phyloP scores from a whole-genome alignment of 2,113 vertebrate species.

The Hemibagrus wyckioides region DNA sequence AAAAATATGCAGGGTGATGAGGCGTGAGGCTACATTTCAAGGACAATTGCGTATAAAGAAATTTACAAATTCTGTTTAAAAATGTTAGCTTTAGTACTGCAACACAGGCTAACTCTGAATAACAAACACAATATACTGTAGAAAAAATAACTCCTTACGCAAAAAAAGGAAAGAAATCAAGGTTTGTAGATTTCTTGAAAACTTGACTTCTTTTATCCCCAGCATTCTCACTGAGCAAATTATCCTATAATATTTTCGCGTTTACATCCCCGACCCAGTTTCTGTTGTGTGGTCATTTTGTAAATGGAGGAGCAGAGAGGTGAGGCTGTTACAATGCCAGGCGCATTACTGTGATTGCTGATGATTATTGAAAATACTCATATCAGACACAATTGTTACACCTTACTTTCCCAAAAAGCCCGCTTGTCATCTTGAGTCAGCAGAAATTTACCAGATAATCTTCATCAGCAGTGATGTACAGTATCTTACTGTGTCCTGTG shows the following conservation, averaged over 20 bases:
- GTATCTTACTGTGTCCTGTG: slow-evolving; percentile 6
- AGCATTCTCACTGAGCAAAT: neutral
- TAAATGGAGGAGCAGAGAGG: slow-evolving; percentile 26
- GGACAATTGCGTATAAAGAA: neutral
- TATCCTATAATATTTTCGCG: neutral
- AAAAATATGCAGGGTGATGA: neutral
- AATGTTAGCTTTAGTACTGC: neutral
- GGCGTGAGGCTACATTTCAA: neutral
- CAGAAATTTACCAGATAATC: slow-evolving; percentile 25
- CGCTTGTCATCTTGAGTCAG: slow-evolving; percentile 23
- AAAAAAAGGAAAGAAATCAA: neutral
- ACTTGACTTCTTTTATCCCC: neutral
- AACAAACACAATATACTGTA: neutral
- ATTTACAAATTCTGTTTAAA: neutral
- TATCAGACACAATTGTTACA: neutral
- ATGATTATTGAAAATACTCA: neutral
- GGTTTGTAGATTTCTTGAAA: neutral
- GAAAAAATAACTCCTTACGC: neutral
- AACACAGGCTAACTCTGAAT: neutral
- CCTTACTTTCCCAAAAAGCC: too few species aligned
- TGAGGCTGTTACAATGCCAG: slow-evolving; percentile 2
- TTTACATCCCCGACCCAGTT: neutral
- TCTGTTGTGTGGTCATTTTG: slow-evolving; percentile 8
- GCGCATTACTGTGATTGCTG: slow-evolving; percentile 28
- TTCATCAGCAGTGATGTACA: slow-evolving; percentile 18